Percentiles rank a stretch among this genome's conserved stretches.
phyloP scores from a whole-genome alignment of 64 coral and sea anemone species.

The Astreopora myriophthalma region DNA sequence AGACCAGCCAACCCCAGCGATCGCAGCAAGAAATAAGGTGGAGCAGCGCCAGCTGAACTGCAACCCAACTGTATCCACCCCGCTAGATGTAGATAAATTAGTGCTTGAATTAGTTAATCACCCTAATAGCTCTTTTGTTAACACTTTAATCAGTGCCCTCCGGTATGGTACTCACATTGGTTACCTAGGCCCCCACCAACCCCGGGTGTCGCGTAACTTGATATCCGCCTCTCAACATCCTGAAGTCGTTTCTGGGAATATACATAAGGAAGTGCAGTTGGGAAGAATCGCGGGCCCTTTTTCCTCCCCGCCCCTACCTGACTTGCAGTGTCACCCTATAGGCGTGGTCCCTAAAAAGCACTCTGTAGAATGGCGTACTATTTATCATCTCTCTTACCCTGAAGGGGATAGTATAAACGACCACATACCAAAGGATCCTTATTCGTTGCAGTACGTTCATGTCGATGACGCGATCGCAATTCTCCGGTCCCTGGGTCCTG shows the following conservation, averaged over 20 bases:
- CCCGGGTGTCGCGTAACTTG: too few relatives aligned
- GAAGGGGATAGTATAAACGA: not conserved
- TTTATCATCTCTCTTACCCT: not conserved
- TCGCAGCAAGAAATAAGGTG: not conserved
- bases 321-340: conserved; percentile 8
- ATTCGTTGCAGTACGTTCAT: not conserved
- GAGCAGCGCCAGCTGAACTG: not conserved
- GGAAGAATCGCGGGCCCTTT: not conserved
- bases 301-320: not conserved
- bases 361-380: not conserved
- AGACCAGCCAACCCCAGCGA: not conserved
- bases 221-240: not conserved
- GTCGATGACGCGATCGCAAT: conserved; percentile 17
- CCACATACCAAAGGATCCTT: not conserved
- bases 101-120: not conserved
- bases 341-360: conserved; percentile 5
- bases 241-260: not conserved
- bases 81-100: not conserved
- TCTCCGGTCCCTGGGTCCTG: not conserved
- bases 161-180: not conserved
- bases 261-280: not conserved
- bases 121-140: not conserved
- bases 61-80: not conserved
- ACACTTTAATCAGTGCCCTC: not conserved
- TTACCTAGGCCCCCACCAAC: not conserved